Evolutionary conservation across 2,797 vertebrate species (phyloP), one percentile per base, ranked within the genome.

Genomic region (Parotocinclus haroldoi): DNA sequence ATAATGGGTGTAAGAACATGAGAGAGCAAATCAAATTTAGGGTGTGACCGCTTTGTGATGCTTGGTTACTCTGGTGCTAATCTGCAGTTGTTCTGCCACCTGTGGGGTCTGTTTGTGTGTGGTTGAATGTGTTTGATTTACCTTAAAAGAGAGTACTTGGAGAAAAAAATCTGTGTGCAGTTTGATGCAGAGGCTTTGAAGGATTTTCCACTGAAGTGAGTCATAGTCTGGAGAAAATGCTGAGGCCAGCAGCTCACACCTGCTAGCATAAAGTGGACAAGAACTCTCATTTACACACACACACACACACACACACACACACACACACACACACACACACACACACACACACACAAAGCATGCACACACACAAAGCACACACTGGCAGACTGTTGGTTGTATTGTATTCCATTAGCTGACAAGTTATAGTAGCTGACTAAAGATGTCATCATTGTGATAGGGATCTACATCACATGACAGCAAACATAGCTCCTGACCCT

Each of bases 221-320:
- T 68, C 67, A 73, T 61, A 39, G 67, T 67, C 62, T 64, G 14
- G 4, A 61, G 60, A 67, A 76, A 75, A 69, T 51, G 76, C 77
- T 78, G 75, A 77, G 68, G 58, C 69, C 63, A 69, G 70, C 70
- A 73, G 72, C 72, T 75, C 66, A 69, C 76, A 78, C 68, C 74
- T 71, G 78, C 76, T 73, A 68, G 61, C 73, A 64, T 58, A 80
- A 72, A 75, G 70, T 61, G 63, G 62, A 78, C 69, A 72, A 73
- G 70, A 70, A 66, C 66, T 66, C 68, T 66, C 72, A 63, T 62
- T 19, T 69, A 3, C 36, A 46, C 37, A 61, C 50, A 57, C 13
- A 66, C 59, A n/a, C 65, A 68, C 18, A 40, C 27, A 36, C 37
- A 19, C 17, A 52, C 36, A 19, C 60, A 9, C 36, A 59, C 57